Base-by-base conservation (phyloP, 2,888 invertebrate species). In the Cataglyphis livida region DNA sequence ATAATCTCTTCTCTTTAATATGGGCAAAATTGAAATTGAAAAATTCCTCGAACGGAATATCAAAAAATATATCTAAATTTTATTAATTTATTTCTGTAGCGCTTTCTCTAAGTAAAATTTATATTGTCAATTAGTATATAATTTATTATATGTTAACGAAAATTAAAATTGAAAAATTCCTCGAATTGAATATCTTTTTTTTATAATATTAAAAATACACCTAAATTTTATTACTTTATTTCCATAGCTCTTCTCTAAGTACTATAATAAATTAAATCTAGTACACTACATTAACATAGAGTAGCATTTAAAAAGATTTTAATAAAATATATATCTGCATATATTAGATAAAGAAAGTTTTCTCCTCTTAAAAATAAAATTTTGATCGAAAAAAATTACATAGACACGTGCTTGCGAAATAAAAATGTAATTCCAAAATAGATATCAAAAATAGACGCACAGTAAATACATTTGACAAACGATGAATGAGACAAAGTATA, bases 401-500 rank as follows among this genome's bases (percentile, higher is more conserved):
- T 15, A 38, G 3, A 28, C 18, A 32, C 21, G 41, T 32, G 15
- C 6, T 78, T 70, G n/a, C 54, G 6, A 21, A 68, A 35, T 44
- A 32, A 25, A 57, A 70, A 70, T 78, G 21, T 78, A 70, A 78
- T 78, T 57, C 7, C 10, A 68, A 51, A 78, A 41, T 57, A 0
- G 10, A 59, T 78, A 3, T 41, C 4, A 44, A 76, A 68, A 78
- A 28, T 25, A 6, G 3, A 25, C 6, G 15, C n/a, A 51, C n/a
- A 59, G n/a, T 44, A 79, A 79, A 70, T 70, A 18, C n/a, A 70
- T 44, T 79, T 59, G 61, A 70, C 25, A 59, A 78, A 65, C 15
- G 3, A 15, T 70, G 0, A 70, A 44, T 51, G 18, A 68, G 15
- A 35, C 3, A 25, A 12, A 64, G n/a, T 5, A 1, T 70, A 79